Evolutionary conservation across 1,140 invertebrate species (phyloP).

Genomic region (Delia radicum): DNA sequence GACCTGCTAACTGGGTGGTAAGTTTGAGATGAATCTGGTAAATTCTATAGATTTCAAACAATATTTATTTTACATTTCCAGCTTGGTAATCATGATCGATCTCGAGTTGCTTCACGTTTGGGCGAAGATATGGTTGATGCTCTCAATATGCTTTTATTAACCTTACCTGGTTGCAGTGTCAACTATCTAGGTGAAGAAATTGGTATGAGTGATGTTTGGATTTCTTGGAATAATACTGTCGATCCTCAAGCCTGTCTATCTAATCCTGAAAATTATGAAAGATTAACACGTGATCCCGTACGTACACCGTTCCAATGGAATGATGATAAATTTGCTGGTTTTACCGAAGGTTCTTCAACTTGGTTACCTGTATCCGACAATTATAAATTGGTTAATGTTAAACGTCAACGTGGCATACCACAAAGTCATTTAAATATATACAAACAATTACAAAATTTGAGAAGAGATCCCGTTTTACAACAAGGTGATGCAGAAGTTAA

Average conservation of each 20-base stretch:
- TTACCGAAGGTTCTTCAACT: constrained; percentile 62
- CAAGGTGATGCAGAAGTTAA: constrained; percentile 49
- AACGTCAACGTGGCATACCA: constrained; percentile 50
- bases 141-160: constrained; percentile 67
- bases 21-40: constrained; percentile 28
- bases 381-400: constrained; percentile 60
- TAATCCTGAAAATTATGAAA: constrained; percentile 45
- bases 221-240: constrained; percentile 60
- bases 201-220: constrained; percentile 70
- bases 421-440: constrained; percentile 50
- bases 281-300: constrained; percentile 60
- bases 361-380: constrained; percentile 69
- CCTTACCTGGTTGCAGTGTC: constrained; percentile 74
- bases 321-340: constrained; percentile 58
- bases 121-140: constrained; percentile 64
- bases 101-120: constrained; percentile 62
- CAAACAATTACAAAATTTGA: constrained; percentile 45
- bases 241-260: constrained; percentile 52
- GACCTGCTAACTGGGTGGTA: constrained; percentile 66
- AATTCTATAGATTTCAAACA: not conserved
- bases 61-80: constrained; percentile 31
- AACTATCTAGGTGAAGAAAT: constrained; percentile 83
- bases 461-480: constrained; percentile 45
- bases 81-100: constrained; percentile 69
- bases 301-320: constrained; percentile 73